Percentiles rank a stretch among this genome's conserved stretches.
These are phyloP conservation scores for Hoplias malabaricus DNA, from an alignment of 2,113 vertebrate species.

Conservation along the genomic window DNA sequence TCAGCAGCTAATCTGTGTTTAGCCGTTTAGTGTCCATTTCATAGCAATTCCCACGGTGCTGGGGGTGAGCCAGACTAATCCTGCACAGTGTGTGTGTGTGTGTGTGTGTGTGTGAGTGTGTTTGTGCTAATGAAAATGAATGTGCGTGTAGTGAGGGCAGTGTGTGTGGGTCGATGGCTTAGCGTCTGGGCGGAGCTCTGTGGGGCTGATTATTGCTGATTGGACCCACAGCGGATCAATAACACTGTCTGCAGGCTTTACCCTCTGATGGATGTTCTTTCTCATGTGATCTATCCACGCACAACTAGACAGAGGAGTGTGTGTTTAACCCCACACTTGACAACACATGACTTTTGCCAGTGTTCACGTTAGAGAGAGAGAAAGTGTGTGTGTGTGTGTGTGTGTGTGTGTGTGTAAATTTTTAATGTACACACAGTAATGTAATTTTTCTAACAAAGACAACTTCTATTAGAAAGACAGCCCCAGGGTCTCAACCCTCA, in stretches of 20 bases:
- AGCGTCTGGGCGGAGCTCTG: constrained; percentile 32
- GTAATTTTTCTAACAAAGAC: too few relatives aligned
- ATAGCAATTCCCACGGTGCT: constrained; percentile 26
- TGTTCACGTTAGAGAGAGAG: too few relatives aligned
- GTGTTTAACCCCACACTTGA: constrained; percentile 30
- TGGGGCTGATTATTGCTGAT: constrained; percentile 66
- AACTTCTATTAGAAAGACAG: too few relatives aligned
- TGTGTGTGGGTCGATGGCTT: constrained; percentile 44
- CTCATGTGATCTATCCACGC: constrained; percentile 49
- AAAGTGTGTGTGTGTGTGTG: not conserved
- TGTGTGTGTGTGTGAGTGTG: not conserved
- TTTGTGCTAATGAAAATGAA: constrained; percentile 56
- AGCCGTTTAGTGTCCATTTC: not conserved
- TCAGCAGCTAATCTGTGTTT: constrained; percentile 45
- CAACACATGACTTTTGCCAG: not conserved
- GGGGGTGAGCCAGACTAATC: constrained; percentile 2
- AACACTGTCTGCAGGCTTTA: constrained; percentile 39
- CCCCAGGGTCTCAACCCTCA: too few relatives aligned
- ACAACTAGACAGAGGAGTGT: constrained; percentile 9
- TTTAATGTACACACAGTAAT: not conserved
- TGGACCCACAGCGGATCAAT: constrained; percentile 57
- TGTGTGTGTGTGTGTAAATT: not conserved
- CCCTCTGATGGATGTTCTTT: constrained; percentile 58
- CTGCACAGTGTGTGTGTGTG: not conserved
- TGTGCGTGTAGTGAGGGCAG: constrained; percentile 39